Conservation (phyloP, 2,797 vertebrate genomes). For the Sebastes dallii region DNA sequence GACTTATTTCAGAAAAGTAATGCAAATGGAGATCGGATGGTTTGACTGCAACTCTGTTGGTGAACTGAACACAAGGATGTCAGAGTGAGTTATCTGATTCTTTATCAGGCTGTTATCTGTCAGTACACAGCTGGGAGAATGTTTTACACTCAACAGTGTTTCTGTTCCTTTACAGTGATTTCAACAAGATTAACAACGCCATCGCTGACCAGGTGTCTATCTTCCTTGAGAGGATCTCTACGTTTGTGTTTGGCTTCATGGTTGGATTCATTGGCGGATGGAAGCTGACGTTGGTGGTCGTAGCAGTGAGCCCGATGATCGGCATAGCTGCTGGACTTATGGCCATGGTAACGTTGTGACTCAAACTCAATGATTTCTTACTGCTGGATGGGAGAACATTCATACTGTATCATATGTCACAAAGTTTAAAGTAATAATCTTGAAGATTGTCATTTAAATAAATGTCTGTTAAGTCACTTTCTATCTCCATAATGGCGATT, state of each 20-base stretch:
- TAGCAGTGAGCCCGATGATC: slow-evolving; percentile 84
- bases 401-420: not conserved
- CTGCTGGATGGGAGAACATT: not conserved
- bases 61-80: slow-evolving; percentile 87
- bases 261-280: slow-evolving; percentile 86
- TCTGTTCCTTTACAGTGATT: slow-evolving; percentile 74
- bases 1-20: slow-evolving; percentile 84
- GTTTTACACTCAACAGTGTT: not conserved
- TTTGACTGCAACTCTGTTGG: slow-evolving; percentile 87
- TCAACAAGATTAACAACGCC: slow-evolving; percentile 86
- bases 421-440: not conserved
- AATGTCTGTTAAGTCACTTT: not conserved
- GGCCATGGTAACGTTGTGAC: slow-evolving; percentile 78
- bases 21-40: slow-evolving; percentile 88
- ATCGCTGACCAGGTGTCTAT: slow-evolving; percentile 85
- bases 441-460: not conserved
- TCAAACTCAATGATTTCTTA: not conserved
- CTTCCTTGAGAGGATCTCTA: slow-evolving; percentile 84
- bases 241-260: slow-evolving; percentile 84
- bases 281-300: slow-evolving; percentile 86
- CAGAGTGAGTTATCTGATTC: slow-evolving; percentile 77
- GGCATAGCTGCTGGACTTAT: slow-evolving; percentile 82
- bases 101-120: not conserved
- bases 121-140: not conserved
- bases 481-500: not conserved